Conservation (phyloP, 37 sponge, comb jelly and placozoan species). For the Petrosia ficiformis region DNA sequence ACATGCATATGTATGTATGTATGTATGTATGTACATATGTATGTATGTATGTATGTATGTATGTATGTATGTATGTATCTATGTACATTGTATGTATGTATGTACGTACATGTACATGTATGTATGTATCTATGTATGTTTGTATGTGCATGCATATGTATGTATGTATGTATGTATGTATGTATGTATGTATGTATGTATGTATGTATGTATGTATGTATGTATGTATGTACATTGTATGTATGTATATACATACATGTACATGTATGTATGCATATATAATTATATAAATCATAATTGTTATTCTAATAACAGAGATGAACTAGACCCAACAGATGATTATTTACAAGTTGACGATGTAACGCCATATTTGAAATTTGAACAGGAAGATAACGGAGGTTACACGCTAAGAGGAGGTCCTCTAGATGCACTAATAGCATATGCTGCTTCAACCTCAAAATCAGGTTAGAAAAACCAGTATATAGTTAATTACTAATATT, state of each 20-base stretch:
- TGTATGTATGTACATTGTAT: constrained; percentile 19
- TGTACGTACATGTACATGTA: constrained; percentile 5
- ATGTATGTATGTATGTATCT: constrained; percentile 2
- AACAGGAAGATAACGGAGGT: constrained; percentile 61
- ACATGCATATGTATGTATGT: too few relatives aligned
- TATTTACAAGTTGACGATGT: constrained; percentile 61
- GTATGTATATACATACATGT: constrained; percentile 17
- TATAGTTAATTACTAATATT: background rate
- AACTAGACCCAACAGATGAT: constrained; percentile 35
- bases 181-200: background rate
- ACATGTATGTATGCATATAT: constrained; percentile 14
- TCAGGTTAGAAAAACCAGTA: constrained; percentile 39
- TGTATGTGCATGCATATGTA: too few relatives aligned
- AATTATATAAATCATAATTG: too few relatives aligned
- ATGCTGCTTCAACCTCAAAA: constrained; percentile 72
- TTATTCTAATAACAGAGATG: constrained; percentile 18
- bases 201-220: constrained; percentile 24
- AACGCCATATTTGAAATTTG: constrained; percentile 58
- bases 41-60: constrained; percentile 23
- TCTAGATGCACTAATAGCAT: constrained; percentile 86
- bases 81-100: constrained; percentile 41
- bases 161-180: too few relatives aligned
- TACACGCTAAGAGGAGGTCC: constrained; percentile 79
- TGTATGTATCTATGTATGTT: constrained; percentile 27
- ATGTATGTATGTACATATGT: background rate